phyloP scores from a whole-genome alignment of 2,113 vertebrate species.

The Notarius quadriscutis region DNA sequence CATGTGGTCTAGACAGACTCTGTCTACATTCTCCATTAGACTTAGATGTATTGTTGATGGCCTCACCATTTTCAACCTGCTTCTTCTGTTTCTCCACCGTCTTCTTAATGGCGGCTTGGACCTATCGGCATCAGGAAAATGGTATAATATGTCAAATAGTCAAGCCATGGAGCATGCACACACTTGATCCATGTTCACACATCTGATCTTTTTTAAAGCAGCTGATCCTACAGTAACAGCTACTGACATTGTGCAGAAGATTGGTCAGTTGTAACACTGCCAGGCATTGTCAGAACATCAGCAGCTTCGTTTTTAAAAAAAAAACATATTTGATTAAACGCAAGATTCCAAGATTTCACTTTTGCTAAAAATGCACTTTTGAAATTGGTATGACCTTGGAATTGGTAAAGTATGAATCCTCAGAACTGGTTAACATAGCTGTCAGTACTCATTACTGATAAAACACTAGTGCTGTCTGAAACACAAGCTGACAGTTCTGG shows the following conservation, averaged over 20 bases:
- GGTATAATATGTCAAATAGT: neutral
- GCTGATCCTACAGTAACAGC: neutral
- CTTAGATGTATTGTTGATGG: slow-evolving; percentile 3
- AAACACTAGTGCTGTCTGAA: neutral
- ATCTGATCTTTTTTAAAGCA: neutral
- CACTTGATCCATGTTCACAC: neutral
- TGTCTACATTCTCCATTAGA: slow-evolving; percentile 43
- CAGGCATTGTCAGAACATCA: neutral
- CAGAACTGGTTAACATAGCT: neutral
- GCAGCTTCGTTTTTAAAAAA: neutral
- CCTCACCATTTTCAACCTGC: slow-evolving; percentile 46
- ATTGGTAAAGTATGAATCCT: neutral
- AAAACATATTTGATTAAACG: neutral
- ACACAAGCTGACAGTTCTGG: slow-evolving; percentile 1
- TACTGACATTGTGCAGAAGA: neutral
- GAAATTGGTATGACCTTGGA: neutral
- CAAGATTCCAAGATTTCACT: neutral
- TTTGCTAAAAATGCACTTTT: neutral
- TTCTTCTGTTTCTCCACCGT: slow-evolving; percentile 73
- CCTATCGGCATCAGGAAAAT: slow-evolving; percentile 55
- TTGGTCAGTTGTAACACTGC: neutral
- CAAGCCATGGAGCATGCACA: neutral
- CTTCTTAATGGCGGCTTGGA: slow-evolving; percentile 74
- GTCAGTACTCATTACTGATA: slow-evolving; percentile 2
- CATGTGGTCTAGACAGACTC: neutral